Conservation (phyloP, 2,797 vertebrate genomes). For the Urocyon cinereoargenteus region DNA sequence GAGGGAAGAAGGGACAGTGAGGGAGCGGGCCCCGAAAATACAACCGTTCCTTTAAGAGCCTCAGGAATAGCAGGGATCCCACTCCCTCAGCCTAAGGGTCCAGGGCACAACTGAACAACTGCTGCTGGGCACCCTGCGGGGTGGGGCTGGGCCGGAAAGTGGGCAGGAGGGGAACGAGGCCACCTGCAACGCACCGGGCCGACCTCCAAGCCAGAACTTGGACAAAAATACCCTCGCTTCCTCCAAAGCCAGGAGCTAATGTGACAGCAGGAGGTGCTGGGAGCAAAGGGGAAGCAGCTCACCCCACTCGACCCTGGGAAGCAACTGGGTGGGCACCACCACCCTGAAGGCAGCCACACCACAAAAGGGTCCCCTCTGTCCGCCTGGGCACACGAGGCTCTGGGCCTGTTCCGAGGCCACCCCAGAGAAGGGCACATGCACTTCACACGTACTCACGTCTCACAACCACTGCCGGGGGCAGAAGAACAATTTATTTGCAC, state of each 20-base stretch:
- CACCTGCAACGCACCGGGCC: background rate
- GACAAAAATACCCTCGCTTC: constrained; percentile 21
- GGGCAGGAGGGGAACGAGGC: background rate
- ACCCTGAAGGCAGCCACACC: background rate
- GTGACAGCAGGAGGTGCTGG: background rate
- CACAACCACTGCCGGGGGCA: background rate
- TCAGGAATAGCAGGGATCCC: background rate
- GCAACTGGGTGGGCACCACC: background rate
- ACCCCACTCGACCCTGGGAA: background rate
- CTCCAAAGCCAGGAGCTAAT: background rate
- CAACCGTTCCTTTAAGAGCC: background rate
- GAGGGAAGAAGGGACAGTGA: background rate
- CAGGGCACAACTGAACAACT: background rate
- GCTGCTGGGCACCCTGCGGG: background rate
- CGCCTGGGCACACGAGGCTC: background rate
- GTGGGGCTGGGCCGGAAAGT: accelerated
- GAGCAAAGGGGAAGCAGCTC: background rate
- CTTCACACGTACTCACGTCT: background rate
- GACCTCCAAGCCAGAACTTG: constrained; percentile 23
- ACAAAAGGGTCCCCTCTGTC: background rate
- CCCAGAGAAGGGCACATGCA: background rate
- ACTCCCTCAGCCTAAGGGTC: no score
- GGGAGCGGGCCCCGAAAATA: background rate
- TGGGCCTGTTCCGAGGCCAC: background rate
- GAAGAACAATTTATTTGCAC: background rate